phyloP scores from a whole-genome alignment of 2,797 vertebrate species.

The Hydrocynus forskahlii region DNA sequence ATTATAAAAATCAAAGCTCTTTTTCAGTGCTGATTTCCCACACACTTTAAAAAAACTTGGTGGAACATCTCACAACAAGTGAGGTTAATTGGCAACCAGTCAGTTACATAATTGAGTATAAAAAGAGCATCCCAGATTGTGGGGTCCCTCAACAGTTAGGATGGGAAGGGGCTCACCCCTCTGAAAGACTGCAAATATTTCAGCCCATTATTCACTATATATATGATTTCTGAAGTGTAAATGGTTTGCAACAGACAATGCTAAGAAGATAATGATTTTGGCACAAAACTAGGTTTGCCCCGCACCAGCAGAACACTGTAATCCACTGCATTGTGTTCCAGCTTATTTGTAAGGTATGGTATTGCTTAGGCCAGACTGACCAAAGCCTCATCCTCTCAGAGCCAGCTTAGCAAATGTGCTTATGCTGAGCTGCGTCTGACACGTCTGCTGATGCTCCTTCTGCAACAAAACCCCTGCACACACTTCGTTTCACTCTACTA shows the following conservation, averaged over 20 bases:
- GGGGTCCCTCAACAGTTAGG: too few species aligned
- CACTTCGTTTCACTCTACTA: background rate
- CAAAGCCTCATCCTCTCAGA: slow-evolving; percentile 37
- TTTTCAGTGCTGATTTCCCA: too few species aligned
- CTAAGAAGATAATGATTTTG: background rate
- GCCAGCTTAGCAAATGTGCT: slow-evolving; percentile 45
- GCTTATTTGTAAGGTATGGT: background rate
- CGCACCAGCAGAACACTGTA: background rate
- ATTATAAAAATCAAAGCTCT: too few species aligned
- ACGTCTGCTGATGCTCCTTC: slow-evolving; percentile 12
- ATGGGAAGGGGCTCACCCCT: too few species aligned
- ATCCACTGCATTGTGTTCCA: background rate
- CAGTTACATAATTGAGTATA: too few species aligned
- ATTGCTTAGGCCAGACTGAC: slow-evolving; percentile 14
- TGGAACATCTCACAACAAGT: too few species aligned
- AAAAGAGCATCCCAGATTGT: too few species aligned
- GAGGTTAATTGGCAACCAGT: too few species aligned
- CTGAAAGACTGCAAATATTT: too few species aligned
- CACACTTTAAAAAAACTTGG: too few species aligned
- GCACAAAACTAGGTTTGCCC: background rate
- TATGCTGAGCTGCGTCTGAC: slow-evolving; percentile 30
- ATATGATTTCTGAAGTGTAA: background rate
- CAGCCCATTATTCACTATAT: too few species aligned
- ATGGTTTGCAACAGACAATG: background rate
- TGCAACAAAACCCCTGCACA: background rate